Conservation (phyloP, 2,797 vertebrate genomes). For the Microhierax caerulescens region DNA sequence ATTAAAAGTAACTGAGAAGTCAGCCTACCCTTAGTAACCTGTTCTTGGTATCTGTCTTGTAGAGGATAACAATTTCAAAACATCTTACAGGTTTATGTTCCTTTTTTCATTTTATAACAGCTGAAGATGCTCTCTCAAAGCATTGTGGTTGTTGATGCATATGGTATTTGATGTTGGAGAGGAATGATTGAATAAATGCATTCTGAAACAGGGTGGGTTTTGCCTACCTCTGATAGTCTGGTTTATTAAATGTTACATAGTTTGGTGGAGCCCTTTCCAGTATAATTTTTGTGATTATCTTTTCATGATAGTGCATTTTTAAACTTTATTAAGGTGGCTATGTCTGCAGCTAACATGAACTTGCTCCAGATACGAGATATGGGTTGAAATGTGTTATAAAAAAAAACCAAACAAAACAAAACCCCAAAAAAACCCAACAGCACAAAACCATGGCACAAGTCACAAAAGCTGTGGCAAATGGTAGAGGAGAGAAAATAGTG, state of each 20-base stretch:
- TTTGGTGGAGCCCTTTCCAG: constrained; percentile 9
- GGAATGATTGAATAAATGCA: background rate
- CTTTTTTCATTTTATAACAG: background rate
- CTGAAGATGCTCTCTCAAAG: background rate
- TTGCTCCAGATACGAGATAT: background rate
- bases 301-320: background rate
- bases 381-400: background rate
- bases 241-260: constrained; percentile 7
- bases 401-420: background rate
- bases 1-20: background rate
- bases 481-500: background rate
- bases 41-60: no score
- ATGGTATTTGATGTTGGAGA: background rate
- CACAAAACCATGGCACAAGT: background rate
- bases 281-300: background rate
- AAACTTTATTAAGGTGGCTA: background rate
- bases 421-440: no score
- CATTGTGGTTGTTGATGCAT: background rate
- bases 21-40: background rate
- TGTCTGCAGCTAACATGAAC: background rate
- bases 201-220: background rate
- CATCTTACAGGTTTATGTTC: background rate
- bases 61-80: background rate
- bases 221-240: background rate
- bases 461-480: background rate